Evolutionary conservation across 2,113 vertebrate genomes (phyloP), one percentile per base, ranked within the genome.

Genomic region (Hippoglossus stenolepis): DNA sequence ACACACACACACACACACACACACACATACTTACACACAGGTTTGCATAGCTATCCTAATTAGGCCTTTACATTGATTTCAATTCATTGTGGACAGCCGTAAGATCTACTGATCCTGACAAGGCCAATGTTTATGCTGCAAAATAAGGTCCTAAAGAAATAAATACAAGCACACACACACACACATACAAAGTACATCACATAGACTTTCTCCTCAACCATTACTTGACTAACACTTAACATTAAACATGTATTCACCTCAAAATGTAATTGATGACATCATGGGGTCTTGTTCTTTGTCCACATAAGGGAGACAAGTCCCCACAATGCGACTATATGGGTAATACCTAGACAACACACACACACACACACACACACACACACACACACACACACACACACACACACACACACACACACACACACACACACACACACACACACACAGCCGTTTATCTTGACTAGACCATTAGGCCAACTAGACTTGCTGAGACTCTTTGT

Each of bases 1-100:
- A 58, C 31, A 51, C 17, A 43, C 14, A 23, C 23, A 23, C 24
- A 24, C 2, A 24, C 24, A 24, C 24, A 24, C 24, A 24, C 24
- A 24, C 24, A 82, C 51, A 65, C 23, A 84, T 12, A 47, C 28
- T 28, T 28, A 38, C 9, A 38, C 35, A 35, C 35, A 35, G 35
- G 35, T 53, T 8, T 4, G 17, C 18, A 53, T 4, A 18, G 15
- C 17, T 53, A 17, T 53, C 15, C 18, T n/a, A 2, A 53, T 8
- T 20, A 20, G 18, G 49, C n/a, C 49, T 20, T 53, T 20, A 3
- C 35, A 47, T 47, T 15, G 14, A 47, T 11, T 47, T 15, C 45
- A 8, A 35, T 9, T 35, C 35, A 35, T 35, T 35, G 35, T 35
- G 35, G 35, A 35, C 35, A 35, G 35, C 35, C 8, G 35, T 35